Conservation (phyloP, 2,797 vertebrate species). For the Bufotes viridis region DNA sequence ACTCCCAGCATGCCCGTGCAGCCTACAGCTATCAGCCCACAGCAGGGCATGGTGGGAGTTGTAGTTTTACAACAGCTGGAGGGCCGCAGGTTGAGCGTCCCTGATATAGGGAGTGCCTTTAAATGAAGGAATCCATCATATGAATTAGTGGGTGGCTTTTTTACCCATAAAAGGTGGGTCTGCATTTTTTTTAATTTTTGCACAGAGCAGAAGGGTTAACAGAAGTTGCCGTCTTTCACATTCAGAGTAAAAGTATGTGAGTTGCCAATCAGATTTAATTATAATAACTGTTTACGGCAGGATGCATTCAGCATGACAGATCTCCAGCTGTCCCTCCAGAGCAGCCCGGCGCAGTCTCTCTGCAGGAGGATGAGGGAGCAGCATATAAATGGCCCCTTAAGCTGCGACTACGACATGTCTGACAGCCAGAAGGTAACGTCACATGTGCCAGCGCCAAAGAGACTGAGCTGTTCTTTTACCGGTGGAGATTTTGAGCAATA, state of each 20-base stretch:
- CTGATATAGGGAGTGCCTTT: no score
- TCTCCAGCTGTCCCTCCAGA: slow-evolving; percentile 86
- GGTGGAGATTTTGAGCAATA: slow-evolving; percentile 78
- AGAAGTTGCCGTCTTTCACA: not conserved
- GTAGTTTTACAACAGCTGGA: no score
- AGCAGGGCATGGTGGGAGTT: no score
- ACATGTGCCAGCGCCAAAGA: slow-evolving; percentile 3
- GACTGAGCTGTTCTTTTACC: slow-evolving; percentile 75
- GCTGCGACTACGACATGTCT: slow-evolving; percentile 66
- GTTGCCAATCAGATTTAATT: not conserved
- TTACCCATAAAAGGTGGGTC: not conserved
- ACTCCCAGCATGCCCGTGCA: no score
- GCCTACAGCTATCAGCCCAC: no score
- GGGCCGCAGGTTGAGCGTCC: no score
- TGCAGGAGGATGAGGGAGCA: slow-evolving; percentile 73
- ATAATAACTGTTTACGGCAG: slow-evolving; percentile 68
- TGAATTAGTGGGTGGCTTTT: not conserved
- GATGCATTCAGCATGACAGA: slow-evolving; percentile 89
- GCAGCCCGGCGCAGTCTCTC: slow-evolving; percentile 80
- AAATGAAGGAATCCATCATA: no score
- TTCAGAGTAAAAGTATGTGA: slow-evolving; percentile 6
- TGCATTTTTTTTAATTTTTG: not conserved
- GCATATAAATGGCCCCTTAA: slow-evolving; percentile 64
- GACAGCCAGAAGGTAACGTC: slow-evolving; percentile 26
- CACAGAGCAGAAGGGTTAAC: slow-evolving; percentile 19